phyloP scores from a whole-genome alignment of 2,113 vertebrate species.

The Paracanthobrama guichenoti region DNA sequence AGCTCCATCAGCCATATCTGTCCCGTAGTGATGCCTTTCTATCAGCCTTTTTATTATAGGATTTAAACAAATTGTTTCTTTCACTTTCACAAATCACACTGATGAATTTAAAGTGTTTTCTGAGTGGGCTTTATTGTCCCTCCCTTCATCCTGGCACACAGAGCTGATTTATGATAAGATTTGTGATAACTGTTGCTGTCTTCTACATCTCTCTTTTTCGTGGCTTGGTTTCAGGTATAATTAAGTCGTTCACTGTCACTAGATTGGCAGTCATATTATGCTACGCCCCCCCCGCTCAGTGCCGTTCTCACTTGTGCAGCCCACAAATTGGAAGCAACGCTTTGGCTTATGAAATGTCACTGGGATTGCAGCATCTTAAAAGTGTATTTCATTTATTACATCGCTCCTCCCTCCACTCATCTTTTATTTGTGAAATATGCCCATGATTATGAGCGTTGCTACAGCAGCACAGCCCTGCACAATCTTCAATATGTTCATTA shows the following conservation, averaged over 20 bases:
- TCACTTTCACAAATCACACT: constrained; percentile 11
- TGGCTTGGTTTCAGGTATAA: constrained; percentile 17
- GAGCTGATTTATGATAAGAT: constrained; percentile 27
- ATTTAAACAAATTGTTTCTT: constrained; percentile 22
- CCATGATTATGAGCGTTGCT: background rate
- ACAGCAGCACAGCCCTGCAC: background rate
- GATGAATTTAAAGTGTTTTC: constrained; percentile 36
- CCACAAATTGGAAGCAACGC: constrained; percentile 35
- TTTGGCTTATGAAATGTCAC: constrained; percentile 42
- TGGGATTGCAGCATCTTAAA: constrained; percentile 26
- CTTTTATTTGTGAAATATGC: constrained; percentile 38
- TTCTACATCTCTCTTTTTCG: background rate
- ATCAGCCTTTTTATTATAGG: constrained; percentile 18
- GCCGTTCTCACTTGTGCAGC: background rate
- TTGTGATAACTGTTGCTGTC: background rate
- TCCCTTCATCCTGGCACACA: background rate
- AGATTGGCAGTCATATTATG: constrained; percentile 14
- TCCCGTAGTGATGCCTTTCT: constrained; percentile 20
- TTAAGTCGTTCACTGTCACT: background rate
- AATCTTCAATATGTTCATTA: constrained; percentile 48
- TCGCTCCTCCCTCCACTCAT: constrained; percentile 28
- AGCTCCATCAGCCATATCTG: constrained; percentile 37
- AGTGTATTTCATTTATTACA: constrained; percentile 21
- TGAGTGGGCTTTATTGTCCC: constrained; percentile 9
- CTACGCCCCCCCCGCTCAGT: background rate